Evolutionary conservation across 2,888 invertebrate species (phyloP), one percentile per base, ranked within the genome.

Genomic region (Pyrrhia umbra): DNA sequence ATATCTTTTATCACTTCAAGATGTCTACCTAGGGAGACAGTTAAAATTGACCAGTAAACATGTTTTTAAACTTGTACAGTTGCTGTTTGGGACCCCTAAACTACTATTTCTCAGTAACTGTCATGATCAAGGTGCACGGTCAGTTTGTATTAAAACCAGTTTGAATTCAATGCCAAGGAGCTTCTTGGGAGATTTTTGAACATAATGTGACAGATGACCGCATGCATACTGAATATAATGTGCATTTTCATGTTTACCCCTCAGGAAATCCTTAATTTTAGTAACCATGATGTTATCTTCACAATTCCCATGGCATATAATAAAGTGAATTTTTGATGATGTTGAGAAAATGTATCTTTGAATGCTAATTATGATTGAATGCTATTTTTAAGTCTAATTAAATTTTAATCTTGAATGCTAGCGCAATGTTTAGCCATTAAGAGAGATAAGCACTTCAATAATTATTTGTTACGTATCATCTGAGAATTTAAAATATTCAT

Each of bases 141-240:
- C 21, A 10, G 21, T 16, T 34, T 55, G 43, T 27, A 15, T 20
- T 0, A 5, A 37, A 69, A 74, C 75, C 1, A 2, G 68, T 68
- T 68, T 39, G 2, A 68, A 45, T 68, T 59, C 68, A 74, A 15
- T 68, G 60, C 69, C 39, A 52, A 49, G 21, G 37, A n/a, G 13
- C 1, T 0, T 20, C 23, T 30, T 59, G 69, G 37, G 75, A 69
- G 37, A 74, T 15, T n/a, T 52, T 63, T 16, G n/a, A n/a, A 37
- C 15, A 63, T 37, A 62, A 49, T 18, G 6, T 2, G 8, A 15
- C 2, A 15, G 16, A 6, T 6, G 4, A 34, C 18, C 4, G 0
- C 23, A 37, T 0, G 3, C 0, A 8, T 49, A 10, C 59, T 43
- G 30, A 18, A 6, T 0, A 2, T 23, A 2, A n/a, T 1, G 49